These are phyloP conservation scores for Thryonomys swinderianus DNA, from an alignment of 2,113 vertebrate genomes.

Conservation along the genomic window DNA sequence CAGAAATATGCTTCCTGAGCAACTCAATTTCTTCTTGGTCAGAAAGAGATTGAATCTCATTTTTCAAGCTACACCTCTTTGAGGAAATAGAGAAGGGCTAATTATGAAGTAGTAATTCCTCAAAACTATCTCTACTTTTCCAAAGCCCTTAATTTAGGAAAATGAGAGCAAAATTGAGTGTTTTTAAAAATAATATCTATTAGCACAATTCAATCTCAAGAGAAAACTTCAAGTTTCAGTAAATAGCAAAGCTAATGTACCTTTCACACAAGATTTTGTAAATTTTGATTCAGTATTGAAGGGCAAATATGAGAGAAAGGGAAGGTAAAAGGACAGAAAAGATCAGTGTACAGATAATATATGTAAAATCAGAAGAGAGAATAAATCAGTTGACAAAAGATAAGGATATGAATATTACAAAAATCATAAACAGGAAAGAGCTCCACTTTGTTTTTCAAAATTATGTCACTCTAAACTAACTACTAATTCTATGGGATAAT, in stretches of 20 bases:
- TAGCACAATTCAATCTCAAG: conserved; percentile 35
- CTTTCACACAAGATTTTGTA: neutral
- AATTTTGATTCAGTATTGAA: neutral
- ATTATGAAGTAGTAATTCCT: conserved; percentile 51
- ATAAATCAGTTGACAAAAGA: conserved; percentile 39
- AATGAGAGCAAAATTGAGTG: conserved; percentile 11
- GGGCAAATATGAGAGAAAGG: neutral
- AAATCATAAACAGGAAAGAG: neutral
- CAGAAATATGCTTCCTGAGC: neutral
- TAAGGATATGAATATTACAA: neutral
- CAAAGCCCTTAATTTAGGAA: neutral
- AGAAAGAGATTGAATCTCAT: conserved; percentile 27
- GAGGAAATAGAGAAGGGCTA: conserved; percentile 57
- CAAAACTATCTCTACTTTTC: conserved; percentile 44
- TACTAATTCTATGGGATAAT: neutral
- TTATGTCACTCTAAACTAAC: neutral
- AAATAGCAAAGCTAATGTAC: neutral
- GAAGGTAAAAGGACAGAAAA: neutral
- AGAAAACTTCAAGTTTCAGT: conserved; percentile 30
- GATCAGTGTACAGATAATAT: neutral
- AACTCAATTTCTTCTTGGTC: conserved; percentile 3
- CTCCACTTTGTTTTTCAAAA: neutral
- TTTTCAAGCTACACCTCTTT: conserved; percentile 29
- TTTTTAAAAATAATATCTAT: conserved; percentile 38
- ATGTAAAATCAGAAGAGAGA: neutral